These are phyloP conservation scores for Dryadula phaetusa DNA, from an alignment of 2,888 invertebrate species.

Conservation along the genomic window DNA sequence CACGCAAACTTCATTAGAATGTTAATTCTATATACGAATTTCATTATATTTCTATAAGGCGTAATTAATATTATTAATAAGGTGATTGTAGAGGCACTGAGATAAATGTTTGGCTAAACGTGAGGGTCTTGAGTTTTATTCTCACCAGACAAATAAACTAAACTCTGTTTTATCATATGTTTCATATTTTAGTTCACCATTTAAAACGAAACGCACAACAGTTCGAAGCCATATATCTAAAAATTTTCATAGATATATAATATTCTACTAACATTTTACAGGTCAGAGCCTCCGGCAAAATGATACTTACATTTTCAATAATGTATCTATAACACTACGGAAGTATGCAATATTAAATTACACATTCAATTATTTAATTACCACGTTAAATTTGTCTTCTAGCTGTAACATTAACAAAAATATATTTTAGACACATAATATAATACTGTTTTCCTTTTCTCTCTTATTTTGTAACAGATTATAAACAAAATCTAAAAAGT, in stretches of 20 bases:
- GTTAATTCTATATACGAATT: conserved; percentile 31
- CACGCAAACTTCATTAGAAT: conserved; percentile 36
- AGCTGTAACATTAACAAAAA: not conserved
- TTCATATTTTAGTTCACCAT: too few species aligned
- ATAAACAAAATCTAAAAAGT: not conserved
- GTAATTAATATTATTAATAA: not conserved
- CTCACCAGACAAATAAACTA: too few species aligned
- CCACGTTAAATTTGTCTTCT: not conserved
- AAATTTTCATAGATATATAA: not conserved
- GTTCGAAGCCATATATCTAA: not conserved
- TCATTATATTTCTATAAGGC: conserved; percentile 21
- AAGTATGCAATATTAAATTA: not conserved
- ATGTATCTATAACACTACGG: not conserved
- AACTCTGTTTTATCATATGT: too few species aligned
- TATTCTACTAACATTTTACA: not conserved
- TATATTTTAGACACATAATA: not conserved
- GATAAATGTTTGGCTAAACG: too few species aligned
- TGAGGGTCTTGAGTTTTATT: too few species aligned
- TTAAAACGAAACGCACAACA: too few species aligned
- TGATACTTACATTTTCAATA: not conserved
- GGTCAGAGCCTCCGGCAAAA: not conserved
- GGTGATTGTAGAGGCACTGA: too few species aligned
- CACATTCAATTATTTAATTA: not conserved
- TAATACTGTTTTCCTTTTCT: too few species aligned
- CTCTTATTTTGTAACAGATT: not conserved